These are phyloP conservation scores for Caenorhabditis remanei DNA, from an alignment of 1,140 invertebrate genomes.

Conservation along the genomic window DNA sequence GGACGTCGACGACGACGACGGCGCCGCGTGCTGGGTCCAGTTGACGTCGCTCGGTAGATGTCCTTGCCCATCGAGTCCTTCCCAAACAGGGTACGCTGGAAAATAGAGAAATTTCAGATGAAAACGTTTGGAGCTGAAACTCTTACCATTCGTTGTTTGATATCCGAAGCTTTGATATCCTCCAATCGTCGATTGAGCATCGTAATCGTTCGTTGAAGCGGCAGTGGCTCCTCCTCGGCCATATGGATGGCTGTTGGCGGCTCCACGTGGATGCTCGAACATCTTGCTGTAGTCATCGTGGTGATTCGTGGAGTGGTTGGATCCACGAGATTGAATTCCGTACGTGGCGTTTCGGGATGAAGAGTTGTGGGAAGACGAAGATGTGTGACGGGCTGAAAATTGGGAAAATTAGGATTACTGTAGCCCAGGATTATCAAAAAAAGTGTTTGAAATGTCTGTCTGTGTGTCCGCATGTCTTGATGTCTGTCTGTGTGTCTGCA, in stretches of 20 bases:
- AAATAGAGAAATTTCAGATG: not conserved
- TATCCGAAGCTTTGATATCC: not conserved
- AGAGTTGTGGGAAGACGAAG: too few species aligned
- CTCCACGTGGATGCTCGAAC: not conserved
- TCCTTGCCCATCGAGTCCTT: constrained; percentile 4
- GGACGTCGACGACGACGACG: not conserved
- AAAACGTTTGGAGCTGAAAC: too few species aligned
- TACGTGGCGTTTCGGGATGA: too few species aligned
- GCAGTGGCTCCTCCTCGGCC: not conserved
- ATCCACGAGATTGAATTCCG: too few species aligned
- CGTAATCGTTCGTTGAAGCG: not conserved
- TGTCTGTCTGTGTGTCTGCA: too few species aligned
- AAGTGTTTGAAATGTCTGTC: too few species aligned
- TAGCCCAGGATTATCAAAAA: too few species aligned
- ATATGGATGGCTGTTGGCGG: not conserved
- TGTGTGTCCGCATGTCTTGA: too few species aligned
- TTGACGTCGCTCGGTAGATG: constrained; percentile 5
- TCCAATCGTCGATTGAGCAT: too few species aligned
- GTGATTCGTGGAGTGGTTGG: not conserved
- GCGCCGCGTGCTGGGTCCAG: not conserved
- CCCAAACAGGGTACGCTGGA: not conserved
- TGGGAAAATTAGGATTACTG: too few species aligned
- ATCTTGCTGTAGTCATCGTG: not conserved
- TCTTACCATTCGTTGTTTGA: not conserved
- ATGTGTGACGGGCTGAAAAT: too few species aligned